phyloP scores from a whole-genome alignment of 1,140 invertebrate genomes.

The Drosophila funebris region DNA sequence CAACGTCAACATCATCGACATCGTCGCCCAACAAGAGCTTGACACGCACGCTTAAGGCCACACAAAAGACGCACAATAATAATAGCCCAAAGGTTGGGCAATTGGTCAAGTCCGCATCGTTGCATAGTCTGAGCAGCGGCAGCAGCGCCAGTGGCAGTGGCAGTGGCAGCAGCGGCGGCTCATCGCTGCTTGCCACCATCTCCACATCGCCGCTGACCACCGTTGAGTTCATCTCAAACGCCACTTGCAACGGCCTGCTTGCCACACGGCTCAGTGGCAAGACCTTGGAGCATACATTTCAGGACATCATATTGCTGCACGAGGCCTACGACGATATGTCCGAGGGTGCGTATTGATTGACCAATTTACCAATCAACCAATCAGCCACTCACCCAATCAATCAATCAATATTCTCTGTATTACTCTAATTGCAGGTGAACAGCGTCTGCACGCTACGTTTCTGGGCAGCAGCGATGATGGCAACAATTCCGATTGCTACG shows the following conservation, averaged over 20 bases:
- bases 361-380: conserved; percentile 7
- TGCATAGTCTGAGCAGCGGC: conserved; percentile 75
- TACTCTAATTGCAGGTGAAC: conserved; percentile 63
- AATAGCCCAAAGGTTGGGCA: conserved; percentile 61
- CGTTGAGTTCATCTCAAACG: conserved; percentile 75
- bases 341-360: conserved; percentile 84
- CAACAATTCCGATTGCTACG: conserved; percentile 82
- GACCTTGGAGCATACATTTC: conserved; percentile 76
- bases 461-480: conserved; percentile 81
- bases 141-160: conserved; percentile 13
- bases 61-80: conserved; percentile 59
- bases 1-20: conserved; percentile 48
- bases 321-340: conserved; percentile 86
- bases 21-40: conserved; percentile 65
- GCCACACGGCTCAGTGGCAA: conserved; percentile 74
- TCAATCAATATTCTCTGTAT: no score
- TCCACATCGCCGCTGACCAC: conserved; percentile 75
- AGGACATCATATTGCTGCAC: conserved; percentile 77
- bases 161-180: conserved; percentile 54
- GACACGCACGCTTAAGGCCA: conserved; percentile 61
- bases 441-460: conserved; percentile 77
- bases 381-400: background rate
- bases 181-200: conserved; percentile 80
- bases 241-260: conserved; percentile 74
- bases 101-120: conserved; percentile 72